A percentile compares a stretch with the other conserved stretches of the same genome.
Conservation (phyloP, 1,140 invertebrate species). For the Heliconius eleuchia region DNA sequence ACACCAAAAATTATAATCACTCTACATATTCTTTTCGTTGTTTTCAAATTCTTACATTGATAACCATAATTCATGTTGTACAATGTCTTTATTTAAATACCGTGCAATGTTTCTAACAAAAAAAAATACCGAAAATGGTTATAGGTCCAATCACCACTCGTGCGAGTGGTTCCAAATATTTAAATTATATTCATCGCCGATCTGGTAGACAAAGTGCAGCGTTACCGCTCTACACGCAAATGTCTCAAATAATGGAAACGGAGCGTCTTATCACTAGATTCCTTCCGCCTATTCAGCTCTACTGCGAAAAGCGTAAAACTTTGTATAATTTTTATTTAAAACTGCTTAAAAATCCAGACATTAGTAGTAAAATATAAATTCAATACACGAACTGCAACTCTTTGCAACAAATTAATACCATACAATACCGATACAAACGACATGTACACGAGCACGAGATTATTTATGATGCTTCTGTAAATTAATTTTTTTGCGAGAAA, state of each 20-base stretch:
- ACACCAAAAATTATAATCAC: too few species aligned
- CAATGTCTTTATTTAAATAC: too few species aligned
- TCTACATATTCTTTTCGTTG: too few species aligned
- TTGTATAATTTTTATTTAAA: not conserved
- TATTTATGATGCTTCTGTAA: constrained; percentile 33
- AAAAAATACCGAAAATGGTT: not conserved
- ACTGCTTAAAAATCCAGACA: not conserved
- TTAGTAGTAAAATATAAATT: not conserved
- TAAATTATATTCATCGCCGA: not conserved
- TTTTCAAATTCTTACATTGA: too few species aligned
- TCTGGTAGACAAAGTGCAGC: not conserved
- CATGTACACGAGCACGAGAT: constrained; percentile 41
- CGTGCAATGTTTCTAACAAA: too few species aligned
- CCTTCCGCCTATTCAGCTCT: too few species aligned
- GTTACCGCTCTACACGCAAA: not conserved
- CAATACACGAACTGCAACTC: constrained; percentile 1
- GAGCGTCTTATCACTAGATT: not conserved
- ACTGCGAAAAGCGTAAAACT: too few species aligned
- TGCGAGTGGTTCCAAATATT: not conserved
- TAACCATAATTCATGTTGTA: too few species aligned
- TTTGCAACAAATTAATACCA: constrained; percentile 49
- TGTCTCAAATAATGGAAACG: not conserved
- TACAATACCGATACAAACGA: constrained; percentile 37
- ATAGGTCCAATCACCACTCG: not conserved
- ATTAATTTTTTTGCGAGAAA: constrained; percentile 15